Percentiles rank a stretch among this genome's conserved stretches.
phyloP scores from a whole-genome alignment of 2,888 invertebrate genomes.

The Amiota mariae region DNA sequence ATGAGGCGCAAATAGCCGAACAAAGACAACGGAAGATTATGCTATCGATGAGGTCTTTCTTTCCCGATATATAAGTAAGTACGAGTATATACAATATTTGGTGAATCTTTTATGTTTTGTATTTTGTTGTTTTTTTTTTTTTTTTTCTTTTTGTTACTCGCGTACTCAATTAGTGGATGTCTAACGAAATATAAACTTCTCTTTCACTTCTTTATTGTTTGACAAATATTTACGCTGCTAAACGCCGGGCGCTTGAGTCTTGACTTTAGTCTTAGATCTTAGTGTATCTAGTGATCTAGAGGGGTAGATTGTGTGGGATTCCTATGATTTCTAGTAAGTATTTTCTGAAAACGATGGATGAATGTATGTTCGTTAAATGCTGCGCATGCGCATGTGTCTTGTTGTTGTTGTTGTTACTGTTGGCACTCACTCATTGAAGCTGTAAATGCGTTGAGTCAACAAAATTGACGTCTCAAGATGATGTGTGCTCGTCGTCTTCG shows the following conservation, averaged over 20 bases:
- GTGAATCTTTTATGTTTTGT: neutral
- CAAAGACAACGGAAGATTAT: constrained; percentile 43
- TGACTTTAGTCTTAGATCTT: no score
- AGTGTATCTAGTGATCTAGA: no score
- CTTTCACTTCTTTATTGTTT: constrained; percentile 2
- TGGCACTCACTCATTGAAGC: constrained; percentile 33
- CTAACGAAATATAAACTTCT: constrained; percentile 19
- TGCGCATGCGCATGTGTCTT: constrained; percentile 13
- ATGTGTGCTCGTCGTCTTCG: constrained; percentile 32
- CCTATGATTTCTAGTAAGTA: no score
- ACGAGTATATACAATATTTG: no score
- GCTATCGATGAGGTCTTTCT: neutral
- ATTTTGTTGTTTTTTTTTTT: neutral
- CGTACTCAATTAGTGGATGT: constrained; percentile 8
- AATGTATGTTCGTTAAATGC: constrained; percentile 5
- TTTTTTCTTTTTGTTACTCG: neutral
- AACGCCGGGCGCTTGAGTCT: constrained; percentile 52
- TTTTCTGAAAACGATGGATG: neutral
- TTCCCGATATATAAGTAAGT: no score
- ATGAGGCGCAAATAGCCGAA: constrained; percentile 24
- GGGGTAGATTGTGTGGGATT: no score
- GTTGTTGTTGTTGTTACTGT: constrained; percentile 9
- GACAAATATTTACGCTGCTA: constrained; percentile 55
- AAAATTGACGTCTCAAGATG: constrained; percentile 65
- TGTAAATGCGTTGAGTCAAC: constrained; percentile 62